These are phyloP conservation scores for Mastigias papua DNA, from an alignment of 30 jellyfish, hydroid and myxozoan genomes.

Conservation along the genomic window DNA sequence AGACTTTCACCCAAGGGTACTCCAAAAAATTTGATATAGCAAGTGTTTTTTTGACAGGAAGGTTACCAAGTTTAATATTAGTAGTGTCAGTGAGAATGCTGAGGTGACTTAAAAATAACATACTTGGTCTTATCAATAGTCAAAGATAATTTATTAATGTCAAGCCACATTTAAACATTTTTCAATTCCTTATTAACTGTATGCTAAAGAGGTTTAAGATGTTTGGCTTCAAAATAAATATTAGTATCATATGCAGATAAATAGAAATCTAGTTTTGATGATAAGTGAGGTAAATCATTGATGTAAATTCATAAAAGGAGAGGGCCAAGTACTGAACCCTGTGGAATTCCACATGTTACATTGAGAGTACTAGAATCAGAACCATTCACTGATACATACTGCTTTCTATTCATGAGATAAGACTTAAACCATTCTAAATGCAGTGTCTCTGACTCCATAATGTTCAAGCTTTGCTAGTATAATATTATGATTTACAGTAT, in stretches of 20 bases:
- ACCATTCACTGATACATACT: conserved; percentile 48
- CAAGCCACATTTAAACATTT: conserved; percentile 34
- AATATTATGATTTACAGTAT: conserved; percentile 41
- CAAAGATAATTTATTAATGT: conserved; percentile 2
- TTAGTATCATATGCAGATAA: conserved; percentile 21
- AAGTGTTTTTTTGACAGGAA: too few species aligned
- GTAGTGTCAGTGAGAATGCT: too few species aligned
- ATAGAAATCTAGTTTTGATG: conserved; percentile 21
- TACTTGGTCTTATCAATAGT: conserved; percentile 18
- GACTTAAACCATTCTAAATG: conserved; percentile 34
- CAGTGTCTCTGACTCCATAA: conserved; percentile 57
- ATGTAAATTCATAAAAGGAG: conserved; percentile 46
- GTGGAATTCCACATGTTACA: conserved; percentile 72
- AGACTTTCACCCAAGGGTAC: too few species aligned
- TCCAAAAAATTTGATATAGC: too few species aligned
- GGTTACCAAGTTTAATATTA: too few species aligned
- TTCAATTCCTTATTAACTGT: conserved; percentile 28
- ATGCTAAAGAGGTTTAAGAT: conserved; percentile 17
- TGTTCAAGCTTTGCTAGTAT: conserved; percentile 18
- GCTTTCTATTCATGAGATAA: conserved; percentile 32
- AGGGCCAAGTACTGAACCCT: conserved; percentile 69
- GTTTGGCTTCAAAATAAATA: conserved; percentile 2
- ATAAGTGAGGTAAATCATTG: conserved; percentile 32
- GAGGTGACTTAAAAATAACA: conserved; percentile 16
- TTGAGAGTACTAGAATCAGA: conserved; percentile 9